Evolutionary conservation across 1,140 invertebrate genomes (phyloP).

Genomic region (Listronotus oregonensis): DNA sequence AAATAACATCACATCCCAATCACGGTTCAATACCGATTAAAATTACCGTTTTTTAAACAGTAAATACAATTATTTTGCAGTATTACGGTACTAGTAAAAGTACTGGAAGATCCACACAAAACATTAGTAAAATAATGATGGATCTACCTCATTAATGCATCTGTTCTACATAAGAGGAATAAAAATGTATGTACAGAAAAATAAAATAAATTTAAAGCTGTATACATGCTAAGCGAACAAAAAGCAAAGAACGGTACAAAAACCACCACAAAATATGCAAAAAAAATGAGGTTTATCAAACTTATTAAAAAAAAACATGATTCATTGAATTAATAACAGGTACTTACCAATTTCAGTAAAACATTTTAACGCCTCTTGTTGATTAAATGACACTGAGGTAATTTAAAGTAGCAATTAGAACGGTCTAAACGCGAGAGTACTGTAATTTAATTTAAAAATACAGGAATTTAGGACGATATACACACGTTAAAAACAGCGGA

Average conservation of each 20-base stretch:
- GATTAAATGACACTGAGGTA: background rate
- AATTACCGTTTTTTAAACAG: constrained; percentile 18
- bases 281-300: no score
- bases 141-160: constrained; percentile 12
- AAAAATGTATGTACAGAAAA: background rate
- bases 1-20: background rate
- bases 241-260: background rate
- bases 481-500: constrained; percentile 10
- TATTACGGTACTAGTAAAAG: constrained; percentile 25
- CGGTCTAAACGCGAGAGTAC: background rate
- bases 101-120: constrained; percentile 12
- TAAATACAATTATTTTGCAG: constrained; percentile 19
- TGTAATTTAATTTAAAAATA: constrained; percentile 13
- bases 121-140: background rate
- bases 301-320: constrained; percentile 12
- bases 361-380: no score
- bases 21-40: constrained; percentile 2
- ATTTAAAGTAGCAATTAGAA: background rate
- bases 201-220: constrained; percentile 5
- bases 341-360: no score
- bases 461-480: background rate
- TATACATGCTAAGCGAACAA: background rate
- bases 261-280: background rate
- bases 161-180: constrained; percentile 12
- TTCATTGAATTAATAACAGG: background rate